These are phyloP conservation scores for Stegana nigrithorax DNA, from an alignment of 2,888 invertebrate genomes.

Conservation along the genomic window DNA sequence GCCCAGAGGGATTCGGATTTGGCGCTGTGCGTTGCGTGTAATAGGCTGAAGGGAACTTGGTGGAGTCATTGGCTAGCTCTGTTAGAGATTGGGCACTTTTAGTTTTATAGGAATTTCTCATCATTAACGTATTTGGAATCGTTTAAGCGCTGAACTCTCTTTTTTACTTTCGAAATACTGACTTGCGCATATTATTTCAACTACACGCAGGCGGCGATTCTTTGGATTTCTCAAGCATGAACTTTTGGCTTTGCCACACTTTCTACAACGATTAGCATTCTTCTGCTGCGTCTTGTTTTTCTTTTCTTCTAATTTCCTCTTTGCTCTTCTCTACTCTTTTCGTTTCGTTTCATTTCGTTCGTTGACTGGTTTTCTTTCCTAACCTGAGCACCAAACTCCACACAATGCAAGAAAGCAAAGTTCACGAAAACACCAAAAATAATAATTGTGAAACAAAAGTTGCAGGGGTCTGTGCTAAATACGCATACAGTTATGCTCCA, in stretches of 20 bases:
- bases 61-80: too few species aligned
- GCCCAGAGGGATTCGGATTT: too few species aligned
- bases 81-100: too few species aligned
- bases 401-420: background rate
- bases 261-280: too few species aligned
- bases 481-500: constrained; percentile 14
- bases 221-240: constrained; percentile 14
- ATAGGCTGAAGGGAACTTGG: too few species aligned
- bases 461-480: background rate
- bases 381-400: background rate
- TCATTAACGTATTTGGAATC: too few species aligned
- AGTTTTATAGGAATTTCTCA: too few species aligned
- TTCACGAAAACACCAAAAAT: constrained; percentile 1
- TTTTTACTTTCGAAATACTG: too few species aligned
- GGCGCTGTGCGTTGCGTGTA: too few species aligned
- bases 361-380: too few species aligned
- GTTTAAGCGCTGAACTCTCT: too few species aligned
- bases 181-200: constrained; percentile 12
- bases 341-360: background rate
- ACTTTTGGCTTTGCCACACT: constrained; percentile 15
- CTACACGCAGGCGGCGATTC: constrained; percentile 3
- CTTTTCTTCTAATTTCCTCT: background rate
- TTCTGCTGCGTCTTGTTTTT: background rate
- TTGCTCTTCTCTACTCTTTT: background rate
- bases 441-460: too few species aligned